These are phyloP conservation scores for Cheirogaleus major DNA, from an alignment of 2,797 vertebrate genomes.

Conservation along the genomic window DNA sequence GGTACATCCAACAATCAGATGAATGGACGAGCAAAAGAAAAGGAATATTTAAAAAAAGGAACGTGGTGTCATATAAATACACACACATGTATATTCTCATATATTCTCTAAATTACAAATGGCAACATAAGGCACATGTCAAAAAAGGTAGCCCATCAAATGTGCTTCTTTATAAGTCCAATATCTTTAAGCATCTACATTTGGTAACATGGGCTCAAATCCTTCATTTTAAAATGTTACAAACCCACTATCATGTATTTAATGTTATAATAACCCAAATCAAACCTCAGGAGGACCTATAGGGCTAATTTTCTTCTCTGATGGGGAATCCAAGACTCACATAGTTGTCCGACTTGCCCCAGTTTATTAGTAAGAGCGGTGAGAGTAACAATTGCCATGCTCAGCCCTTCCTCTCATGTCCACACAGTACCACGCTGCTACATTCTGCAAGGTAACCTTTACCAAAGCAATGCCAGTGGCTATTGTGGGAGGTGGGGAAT, in stretches of 20 bases:
- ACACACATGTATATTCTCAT: neutral
- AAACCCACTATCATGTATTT: neutral
- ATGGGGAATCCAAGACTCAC: neutral
- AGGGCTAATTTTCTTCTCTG: neutral
- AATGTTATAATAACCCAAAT: neutral
- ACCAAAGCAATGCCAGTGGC: neutral
- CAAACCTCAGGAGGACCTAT: neutral
- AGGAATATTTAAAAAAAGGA: neutral
- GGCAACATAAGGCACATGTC: neutral
- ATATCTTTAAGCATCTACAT: neutral
- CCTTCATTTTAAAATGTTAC: neutral
- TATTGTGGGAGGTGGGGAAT: fast-evolving
- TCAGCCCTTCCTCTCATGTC: neutral
- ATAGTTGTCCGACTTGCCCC: neutral
- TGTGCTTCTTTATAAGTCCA: neutral
- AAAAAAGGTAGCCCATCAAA: neutral
- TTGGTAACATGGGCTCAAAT: neutral
- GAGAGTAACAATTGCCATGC: fast-evolving
- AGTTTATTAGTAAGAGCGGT: neutral
- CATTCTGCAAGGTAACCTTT: neutral
- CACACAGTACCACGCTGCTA: fast-evolving
- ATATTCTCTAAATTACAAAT: neutral
- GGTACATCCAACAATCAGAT: neutral
- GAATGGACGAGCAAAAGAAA: neutral
- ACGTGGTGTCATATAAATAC: neutral